phyloP scores from a whole-genome alignment of 37 sponge, comb jelly and placozoan genomes.

The Beroe forskalii region DNA sequence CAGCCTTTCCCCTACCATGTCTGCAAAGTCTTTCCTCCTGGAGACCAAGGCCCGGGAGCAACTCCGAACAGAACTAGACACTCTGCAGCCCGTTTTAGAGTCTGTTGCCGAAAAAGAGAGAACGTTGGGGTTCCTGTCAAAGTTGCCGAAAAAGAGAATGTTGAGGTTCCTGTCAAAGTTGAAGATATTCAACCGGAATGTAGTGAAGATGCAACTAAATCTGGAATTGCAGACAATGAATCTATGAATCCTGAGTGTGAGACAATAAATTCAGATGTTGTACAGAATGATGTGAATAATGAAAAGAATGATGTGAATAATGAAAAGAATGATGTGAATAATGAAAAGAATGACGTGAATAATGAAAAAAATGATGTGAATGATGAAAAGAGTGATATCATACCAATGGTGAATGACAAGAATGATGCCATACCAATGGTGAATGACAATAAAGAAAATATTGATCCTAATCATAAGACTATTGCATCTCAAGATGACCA shows the following conservation, averaged over 20 bases:
- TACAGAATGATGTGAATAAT: background rate
- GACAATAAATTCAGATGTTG: too few species aligned
- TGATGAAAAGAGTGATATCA: background rate
- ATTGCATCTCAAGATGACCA: too few species aligned
- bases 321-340: too few species aligned
- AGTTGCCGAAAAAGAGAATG: too few species aligned
- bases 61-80: background rate
- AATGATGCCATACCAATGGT: background rate
- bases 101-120: background rate
- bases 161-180: too few species aligned
- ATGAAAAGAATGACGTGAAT: too few species aligned
- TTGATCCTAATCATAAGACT: conserved; percentile 2
- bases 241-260: too few species aligned
- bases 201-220: too few species aligned
- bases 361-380: too few species aligned
- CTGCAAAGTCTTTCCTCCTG: conserved; percentile 45
- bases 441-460: conserved; percentile 56
- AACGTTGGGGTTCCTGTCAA: background rate
- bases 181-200: too few species aligned
- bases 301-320: too few species aligned
- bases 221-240: too few species aligned
- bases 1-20: conserved; percentile 22
- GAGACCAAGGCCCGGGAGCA: conserved; percentile 12
- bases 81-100: background rate
- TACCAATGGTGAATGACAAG: background rate